Conservation (phyloP, 2,113 vertebrate genomes). For the Puffinus mauretanicus region DNA sequence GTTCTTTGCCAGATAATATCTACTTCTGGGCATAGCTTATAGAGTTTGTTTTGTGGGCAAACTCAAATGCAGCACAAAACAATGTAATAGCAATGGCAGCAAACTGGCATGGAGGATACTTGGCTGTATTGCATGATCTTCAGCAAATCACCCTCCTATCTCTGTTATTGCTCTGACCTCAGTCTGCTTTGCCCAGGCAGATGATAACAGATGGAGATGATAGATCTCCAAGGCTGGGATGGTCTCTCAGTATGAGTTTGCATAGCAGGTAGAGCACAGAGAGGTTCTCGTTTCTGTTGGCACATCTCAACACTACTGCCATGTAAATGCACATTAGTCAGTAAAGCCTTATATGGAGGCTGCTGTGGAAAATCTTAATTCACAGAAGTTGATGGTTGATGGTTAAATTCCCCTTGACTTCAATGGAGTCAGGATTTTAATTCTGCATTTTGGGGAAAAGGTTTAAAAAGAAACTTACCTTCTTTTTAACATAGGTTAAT, state of each 20-base stretch:
- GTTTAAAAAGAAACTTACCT: not conserved
- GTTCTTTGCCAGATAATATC: not conserved
- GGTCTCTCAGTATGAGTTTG: not conserved
- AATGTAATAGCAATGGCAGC: not conserved
- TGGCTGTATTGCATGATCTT: not conserved
- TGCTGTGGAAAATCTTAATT: not conserved
- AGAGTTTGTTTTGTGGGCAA: not conserved
- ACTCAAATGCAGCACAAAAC: not conserved
- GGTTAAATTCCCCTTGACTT: not conserved
- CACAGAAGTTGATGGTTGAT: not conserved
- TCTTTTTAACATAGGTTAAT: not conserved
- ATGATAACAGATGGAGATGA: not conserved
- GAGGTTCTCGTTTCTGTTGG: not conserved
- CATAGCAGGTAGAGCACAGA: not conserved
- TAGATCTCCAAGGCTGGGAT: not conserved
- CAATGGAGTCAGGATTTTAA: not conserved
- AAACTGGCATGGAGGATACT: not conserved
- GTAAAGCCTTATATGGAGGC: not conserved
- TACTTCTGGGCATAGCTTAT: not conserved
- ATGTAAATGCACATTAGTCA: not conserved
- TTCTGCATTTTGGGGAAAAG: not conserved
- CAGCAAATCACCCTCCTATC: not conserved
- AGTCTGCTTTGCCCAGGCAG: not conserved
- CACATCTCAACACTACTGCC: fast-evolving
- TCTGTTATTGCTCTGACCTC: not conserved